Percentiles rank a stretch among this genome's conserved stretches.
phyloP scores from a whole-genome alignment of 2,888 invertebrate genomes.

The Schizaphis graminum region DNA sequence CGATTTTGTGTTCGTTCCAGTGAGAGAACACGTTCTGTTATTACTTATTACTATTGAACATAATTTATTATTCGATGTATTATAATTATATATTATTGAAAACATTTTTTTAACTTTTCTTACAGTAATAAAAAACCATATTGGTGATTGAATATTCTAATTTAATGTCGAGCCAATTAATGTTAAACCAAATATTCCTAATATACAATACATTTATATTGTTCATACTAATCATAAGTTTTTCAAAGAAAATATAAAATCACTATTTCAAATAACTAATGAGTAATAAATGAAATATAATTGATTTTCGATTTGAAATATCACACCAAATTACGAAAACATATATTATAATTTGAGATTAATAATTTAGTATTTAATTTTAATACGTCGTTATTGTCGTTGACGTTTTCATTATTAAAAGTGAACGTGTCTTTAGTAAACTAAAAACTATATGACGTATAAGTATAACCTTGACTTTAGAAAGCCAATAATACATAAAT shows the following conservation, averaged over 20 bases:
- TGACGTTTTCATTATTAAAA: background rate
- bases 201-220: background rate
- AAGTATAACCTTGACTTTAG: constrained; percentile 24
- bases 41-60: background rate
- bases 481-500: constrained; percentile 6
- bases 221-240: background rate
- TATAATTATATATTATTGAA: background rate
- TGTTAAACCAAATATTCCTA: background rate
- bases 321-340: background rate
- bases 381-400: background rate
- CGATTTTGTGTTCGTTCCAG: background rate
- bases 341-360: background rate
- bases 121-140: background rate
- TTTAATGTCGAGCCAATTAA: background rate
- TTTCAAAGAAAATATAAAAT: background rate
- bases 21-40: background rate
- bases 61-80: background rate
- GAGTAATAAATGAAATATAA: background rate
- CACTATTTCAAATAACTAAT: background rate
- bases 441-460: background rate
- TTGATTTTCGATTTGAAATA: background rate
- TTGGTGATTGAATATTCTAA: background rate
- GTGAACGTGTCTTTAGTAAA: background rate
- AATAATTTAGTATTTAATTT: background rate
- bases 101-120: background rate